Percentiles rank a stretch among this genome's conserved stretches.
Conservation (phyloP, 2,888 invertebrate genomes). For the Rosalia funebris region DNA sequence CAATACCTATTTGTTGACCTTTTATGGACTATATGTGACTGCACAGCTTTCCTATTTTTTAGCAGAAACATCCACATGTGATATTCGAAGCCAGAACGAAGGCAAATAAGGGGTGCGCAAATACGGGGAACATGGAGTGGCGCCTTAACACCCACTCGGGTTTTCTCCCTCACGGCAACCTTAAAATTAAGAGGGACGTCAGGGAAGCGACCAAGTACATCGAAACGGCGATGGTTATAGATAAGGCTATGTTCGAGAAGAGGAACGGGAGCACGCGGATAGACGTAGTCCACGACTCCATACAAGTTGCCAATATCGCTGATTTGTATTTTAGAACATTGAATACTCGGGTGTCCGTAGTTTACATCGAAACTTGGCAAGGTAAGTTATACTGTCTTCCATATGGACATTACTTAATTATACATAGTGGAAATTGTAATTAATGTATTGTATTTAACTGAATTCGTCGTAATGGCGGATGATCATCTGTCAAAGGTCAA, state of each 20-base stretch:
- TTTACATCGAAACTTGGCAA: constrained; percentile 98
- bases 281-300: constrained; percentile 84
- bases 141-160: constrained; percentile 66
- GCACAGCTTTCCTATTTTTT: constrained; percentile 67
- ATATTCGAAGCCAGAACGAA: constrained; percentile 95
- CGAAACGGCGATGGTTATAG: constrained; percentile 94
- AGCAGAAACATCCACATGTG: constrained; percentile 98
- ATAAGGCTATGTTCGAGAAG: constrained; percentile 95
- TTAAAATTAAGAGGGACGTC: constrained; percentile 75
- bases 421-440: no score
- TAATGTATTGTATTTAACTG: no score
- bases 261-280: constrained; percentile 86
- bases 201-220: constrained; percentile 93
- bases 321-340: constrained; percentile 87
- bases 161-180: constrained; percentile 58
- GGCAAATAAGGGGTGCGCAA: constrained; percentile 91
- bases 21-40: constrained; percentile 40
- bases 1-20: constrained; percentile 24
- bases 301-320: constrained; percentile 97
- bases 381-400: no score
- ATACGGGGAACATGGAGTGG: constrained; percentile 80
- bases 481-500: no score
- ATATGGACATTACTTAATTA: no score
- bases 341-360: constrained; percentile 93
- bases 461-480: no score